phyloP scores from a whole-genome alignment of 2,113 vertebrate genomes.

The Laticauda colubrina region DNA sequence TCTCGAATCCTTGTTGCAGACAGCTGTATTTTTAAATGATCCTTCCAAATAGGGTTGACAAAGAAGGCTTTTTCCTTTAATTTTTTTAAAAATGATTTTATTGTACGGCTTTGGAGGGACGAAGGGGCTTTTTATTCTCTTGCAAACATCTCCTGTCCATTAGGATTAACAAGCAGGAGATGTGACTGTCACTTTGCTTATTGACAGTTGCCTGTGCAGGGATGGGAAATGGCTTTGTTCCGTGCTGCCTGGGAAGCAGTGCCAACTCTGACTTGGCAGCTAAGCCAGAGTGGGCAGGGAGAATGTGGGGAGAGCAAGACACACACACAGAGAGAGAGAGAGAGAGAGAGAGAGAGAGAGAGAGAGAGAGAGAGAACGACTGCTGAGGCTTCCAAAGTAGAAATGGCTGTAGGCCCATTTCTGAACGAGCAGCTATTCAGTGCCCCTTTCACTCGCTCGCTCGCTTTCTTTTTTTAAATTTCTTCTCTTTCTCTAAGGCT shows the following conservation, averaged over 20 bases:
- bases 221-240: slow-evolving; percentile 69
- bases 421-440: slow-evolving; percentile 42
- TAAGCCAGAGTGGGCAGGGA: slow-evolving; percentile 56
- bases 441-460: slow-evolving; percentile 19
- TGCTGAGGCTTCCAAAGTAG: slow-evolving; percentile 50
- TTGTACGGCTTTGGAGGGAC: background rate
- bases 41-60: slow-evolving; percentile 18
- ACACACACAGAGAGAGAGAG: slow-evolving; percentile 5
- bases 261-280: slow-evolving; percentile 67
- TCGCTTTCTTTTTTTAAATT: slow-evolving; percentile 15
- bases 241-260: slow-evolving; percentile 58
- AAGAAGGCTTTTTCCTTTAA: background rate
- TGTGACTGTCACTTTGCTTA: slow-evolving; percentile 69
- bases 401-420: slow-evolving; percentile 59
- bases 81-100: background rate
- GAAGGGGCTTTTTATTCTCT: slow-evolving; percentile 7
- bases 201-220: slow-evolving; percentile 60
- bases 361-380: slow-evolving; percentile 37
- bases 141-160: slow-evolving; percentile 34
- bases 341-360: slow-evolving; percentile 21
- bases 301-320: slow-evolving; percentile 44
- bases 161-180: slow-evolving; percentile 68
- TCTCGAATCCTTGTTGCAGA: slow-evolving; percentile 9
- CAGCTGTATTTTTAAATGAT: slow-evolving; percentile 43
- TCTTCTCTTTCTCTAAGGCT: slow-evolving; percentile 42